Base-by-base conservation (phyloP, 2,113 vertebrate species). In the Leptobrachium leishanense region DNA sequence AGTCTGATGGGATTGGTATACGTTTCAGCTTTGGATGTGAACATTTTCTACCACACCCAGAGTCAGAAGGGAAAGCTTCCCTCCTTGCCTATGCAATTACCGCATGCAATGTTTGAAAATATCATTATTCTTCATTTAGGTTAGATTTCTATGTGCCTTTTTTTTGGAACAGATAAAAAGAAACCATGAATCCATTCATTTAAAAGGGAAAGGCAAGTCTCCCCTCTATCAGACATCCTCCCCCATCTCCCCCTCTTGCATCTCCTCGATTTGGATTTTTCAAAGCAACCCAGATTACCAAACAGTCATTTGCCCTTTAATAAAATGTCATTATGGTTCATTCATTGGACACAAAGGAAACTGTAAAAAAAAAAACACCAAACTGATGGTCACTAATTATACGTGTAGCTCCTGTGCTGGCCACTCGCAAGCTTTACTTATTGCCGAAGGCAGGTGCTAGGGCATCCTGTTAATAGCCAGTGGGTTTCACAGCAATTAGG, bases 281-380 rank as follows among this genome's bases (percentile, higher is more conserved):
- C 71, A 87, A 85, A 93, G 91, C 92, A 88, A 90, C 90, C 92
- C 91, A 91, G 92, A 93, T 93, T 94, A 94, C 94, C 93, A 88
- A 92, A 92, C 90, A 90, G 88, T 95, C 98, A 98, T 98, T 97
- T 97, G 95, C 95, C 95, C 95, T 94, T 94, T 96, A 98, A 98
- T 98, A 96, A 98, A 99, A 98, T 98, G 96, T 96, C 96, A 98
- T 99, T 98, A 98, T 92, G 94, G 95, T 95, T 96, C 94, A 99
- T 98, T 99, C 98, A 99, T 95, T 93, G 89, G 82, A 84, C 95
- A 99, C 98, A 98, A 99, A 98, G 93, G 96, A 94, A 96, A 96
- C 95, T 96, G 96, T 97, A 95, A 96, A 97, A 94, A 97, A 97
- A 59, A 59, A 59, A 66, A 62, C 94, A 95, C 95, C 95, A 96